Base-by-base conservation (phyloP, 2,888 invertebrate species). In the Lysandra bellargus region DNA sequence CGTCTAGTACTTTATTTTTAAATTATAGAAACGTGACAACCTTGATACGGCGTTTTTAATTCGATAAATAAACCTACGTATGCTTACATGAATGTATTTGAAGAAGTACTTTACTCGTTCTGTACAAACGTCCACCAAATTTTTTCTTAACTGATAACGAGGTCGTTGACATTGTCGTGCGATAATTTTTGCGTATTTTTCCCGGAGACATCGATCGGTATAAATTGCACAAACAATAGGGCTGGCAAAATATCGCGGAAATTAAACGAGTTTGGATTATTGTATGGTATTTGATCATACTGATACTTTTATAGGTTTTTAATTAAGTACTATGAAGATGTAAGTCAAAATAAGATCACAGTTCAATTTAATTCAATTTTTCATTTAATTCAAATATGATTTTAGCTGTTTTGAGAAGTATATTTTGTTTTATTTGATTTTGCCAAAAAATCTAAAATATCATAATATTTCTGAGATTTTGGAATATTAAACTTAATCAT, bases 71-170 rank as follows among this genome's bases (percentile, higher is more conserved):
- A 49, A 49, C 49, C 49, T 49, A 12, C 9, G 49, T 49, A 49
- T 57, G 17, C 12, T 57, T 57, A 57, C 57, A 17, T 57, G 57
- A 57, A 57, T 57, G 57, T 57, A 57, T 57, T 57, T 57, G 4
- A 57, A 57, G 57, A 57, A n/a, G 61, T 64, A 64, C 61, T 7
- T 64, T 64, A 23, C 23, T 64, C 30, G 61, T 64, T 23, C 7
- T n/a, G 49, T 23, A 76, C 9, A n/a, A 49, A 23, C 49, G 74
- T 23, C 49, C 44, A 74, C 57, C 78, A 74, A 79, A 79, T 79
- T 60, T 79, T 90, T 85, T 87, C 87, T 85, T 86, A 89, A 87
- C 83, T 88, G 92, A 92, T 93, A 93, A 92, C 86, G 84, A 85
- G 92, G 88, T 91, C 92, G 84, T 90, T 90, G 92, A 93, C 91